Percentiles rank a stretch among this genome's conserved stretches.
phyloP scores from a whole-genome alignment of 2,888 invertebrate genomes.

The Leptinotarsa peninsularis region DNA sequence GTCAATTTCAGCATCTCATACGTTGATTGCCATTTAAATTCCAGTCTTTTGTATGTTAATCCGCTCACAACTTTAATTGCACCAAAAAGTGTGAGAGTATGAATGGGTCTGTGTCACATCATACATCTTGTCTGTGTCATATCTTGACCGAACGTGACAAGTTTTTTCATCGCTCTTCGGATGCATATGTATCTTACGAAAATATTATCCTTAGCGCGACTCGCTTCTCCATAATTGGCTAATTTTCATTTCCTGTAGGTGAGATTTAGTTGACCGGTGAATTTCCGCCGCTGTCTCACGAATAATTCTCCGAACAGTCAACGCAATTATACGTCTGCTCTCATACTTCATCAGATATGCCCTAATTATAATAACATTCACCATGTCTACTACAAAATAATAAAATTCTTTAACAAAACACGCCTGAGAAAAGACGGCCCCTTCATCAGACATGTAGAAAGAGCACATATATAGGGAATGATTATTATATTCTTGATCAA shows the following conservation, averaged over 20 bases:
- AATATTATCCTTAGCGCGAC: slow-evolving; percentile 20
- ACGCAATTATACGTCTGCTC: slow-evolving; percentile 54
- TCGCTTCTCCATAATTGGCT: slow-evolving; percentile 48
- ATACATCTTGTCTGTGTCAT: no score
- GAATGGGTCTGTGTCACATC: background rate
- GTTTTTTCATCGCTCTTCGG: background rate
- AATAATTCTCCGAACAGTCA: slow-evolving; percentile 47
- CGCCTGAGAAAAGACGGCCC: slow-evolving; percentile 57
- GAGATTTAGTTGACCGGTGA: slow-evolving; percentile 41
- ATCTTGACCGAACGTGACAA: background rate
- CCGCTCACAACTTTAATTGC: no score
- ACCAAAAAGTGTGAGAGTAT: background rate
- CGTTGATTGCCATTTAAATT: no score
- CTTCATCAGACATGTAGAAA: slow-evolving; percentile 31
- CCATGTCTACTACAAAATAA: slow-evolving; percentile 58
- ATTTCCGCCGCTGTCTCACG: slow-evolving; percentile 45
- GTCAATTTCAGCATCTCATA: no score
- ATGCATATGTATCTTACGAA: slow-evolving; percentile 14
- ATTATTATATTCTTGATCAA: slow-evolving; percentile 13
- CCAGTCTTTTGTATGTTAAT: no score
- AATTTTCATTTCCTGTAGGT: slow-evolving; percentile 53
- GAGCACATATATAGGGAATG: slow-evolving; percentile 22
- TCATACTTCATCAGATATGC: slow-evolving; percentile 63
- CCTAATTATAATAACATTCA: slow-evolving; percentile 62
- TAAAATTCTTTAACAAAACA: slow-evolving; percentile 56